phyloP scores from a whole-genome alignment of 2,797 vertebrate species.

The Melanotaenia pygmaea region DNA sequence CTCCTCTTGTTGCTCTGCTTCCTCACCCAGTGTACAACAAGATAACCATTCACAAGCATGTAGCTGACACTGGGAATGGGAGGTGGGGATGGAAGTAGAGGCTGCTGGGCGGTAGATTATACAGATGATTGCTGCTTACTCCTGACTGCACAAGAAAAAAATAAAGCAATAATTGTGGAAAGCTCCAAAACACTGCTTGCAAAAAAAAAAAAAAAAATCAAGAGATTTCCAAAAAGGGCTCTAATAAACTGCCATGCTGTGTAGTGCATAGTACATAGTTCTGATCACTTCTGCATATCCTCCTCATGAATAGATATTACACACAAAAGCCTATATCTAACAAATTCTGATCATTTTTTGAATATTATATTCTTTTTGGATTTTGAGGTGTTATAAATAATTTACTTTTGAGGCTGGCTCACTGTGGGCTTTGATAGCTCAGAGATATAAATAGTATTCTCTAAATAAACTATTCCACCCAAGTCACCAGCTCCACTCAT shows the following conservation, averaged over 20 bases:
- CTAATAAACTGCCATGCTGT: conserved; percentile 48
- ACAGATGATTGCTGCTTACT: conserved; percentile 48
- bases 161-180: conserved; percentile 41
- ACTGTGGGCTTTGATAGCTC: conserved; percentile 45
- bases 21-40: conserved; percentile 23
- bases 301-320: conserved; percentile 82
- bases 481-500: conserved; percentile 15
- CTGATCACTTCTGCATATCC: conserved; percentile 72
- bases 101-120: conserved; percentile 21
- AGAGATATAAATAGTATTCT: conserved; percentile 29
- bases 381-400: conserved; percentile 65
- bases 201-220: conserved; percentile 49
- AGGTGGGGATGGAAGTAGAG: conserved; percentile 14
- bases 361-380: conserved; percentile 68
- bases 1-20: conserved; percentile 46
- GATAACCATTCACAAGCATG: conserved; percentile 27
- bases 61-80: conserved; percentile 7
- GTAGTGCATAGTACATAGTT: conserved; percentile 44
- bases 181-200: conserved; percentile 35
- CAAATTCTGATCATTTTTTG: conserved; percentile 66
- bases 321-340: conserved; percentile 57
- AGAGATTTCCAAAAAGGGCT: conserved; percentile 56
- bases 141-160: conserved; percentile 44
- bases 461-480: conserved; percentile 21
- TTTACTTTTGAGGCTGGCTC: conserved; percentile 49